A percentile compares a stretch with the other conserved stretches of the same genome.
These are phyloP conservation scores for Drosophila nr. medialis DNA, from an alignment of 2,888 invertebrate genomes.

Conservation along the genomic window DNA sequence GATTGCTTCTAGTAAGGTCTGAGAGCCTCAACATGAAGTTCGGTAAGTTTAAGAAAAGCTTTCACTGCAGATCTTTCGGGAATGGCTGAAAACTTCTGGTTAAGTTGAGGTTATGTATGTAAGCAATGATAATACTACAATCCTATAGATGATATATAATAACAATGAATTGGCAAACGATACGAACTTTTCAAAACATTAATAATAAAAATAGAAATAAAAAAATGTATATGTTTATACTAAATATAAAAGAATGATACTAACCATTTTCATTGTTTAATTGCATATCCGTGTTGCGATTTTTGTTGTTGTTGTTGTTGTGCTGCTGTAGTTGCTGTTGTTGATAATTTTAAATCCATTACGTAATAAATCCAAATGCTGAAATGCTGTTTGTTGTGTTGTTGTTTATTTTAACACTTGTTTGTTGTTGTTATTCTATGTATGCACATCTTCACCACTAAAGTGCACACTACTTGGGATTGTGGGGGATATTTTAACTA, in stretches of 20 bases:
- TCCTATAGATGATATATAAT: background rate
- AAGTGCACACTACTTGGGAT: slow-evolving; percentile 24
- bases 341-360: slow-evolving; percentile 73
- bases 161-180: background rate
- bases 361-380: slow-evolving; percentile 72
- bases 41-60: slow-evolving; percentile 31
- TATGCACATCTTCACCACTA: slow-evolving; percentile 40
- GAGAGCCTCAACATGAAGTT: slow-evolving; percentile 6
- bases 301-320: slow-evolving; percentile 17
- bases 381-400: slow-evolving; percentile 35
- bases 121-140: background rate
- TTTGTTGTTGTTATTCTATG: slow-evolving; percentile 27
- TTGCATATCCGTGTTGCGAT: slow-evolving; percentile 67
- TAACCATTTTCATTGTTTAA: slow-evolving; percentile 67
- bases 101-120: background rate
- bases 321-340: slow-evolving; percentile 49
- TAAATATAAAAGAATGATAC: slow-evolving; percentile 17
- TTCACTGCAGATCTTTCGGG: slow-evolving; percentile 59
- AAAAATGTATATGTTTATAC: background rate
- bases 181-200: background rate
- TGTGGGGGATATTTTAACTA: slow-evolving; percentile 43
- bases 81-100: slow-evolving; percentile 14
- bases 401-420: slow-evolving; percentile 39
- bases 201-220: background rate
- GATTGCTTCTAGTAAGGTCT: slow-evolving; percentile 13